Percentiles rank a stretch among this genome's conserved stretches.
These are phyloP conservation scores for Eilema sororculum DNA, from an alignment of 2,888 invertebrate species.

Conservation along the genomic window DNA sequence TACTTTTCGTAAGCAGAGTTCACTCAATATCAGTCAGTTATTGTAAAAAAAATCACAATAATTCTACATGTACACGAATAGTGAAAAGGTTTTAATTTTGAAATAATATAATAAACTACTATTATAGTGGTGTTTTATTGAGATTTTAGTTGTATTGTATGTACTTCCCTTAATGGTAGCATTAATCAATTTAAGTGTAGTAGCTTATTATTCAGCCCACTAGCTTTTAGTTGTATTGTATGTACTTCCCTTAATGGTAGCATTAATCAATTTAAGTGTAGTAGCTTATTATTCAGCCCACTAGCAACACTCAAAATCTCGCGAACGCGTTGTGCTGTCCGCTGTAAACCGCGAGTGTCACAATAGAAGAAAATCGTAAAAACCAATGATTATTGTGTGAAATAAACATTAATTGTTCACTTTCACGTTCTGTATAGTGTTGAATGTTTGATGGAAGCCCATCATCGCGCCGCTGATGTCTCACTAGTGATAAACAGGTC, in stretches of 20 bases:
- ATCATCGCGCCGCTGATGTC: constrained; percentile 55
- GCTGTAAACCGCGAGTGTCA: constrained; percentile 73
- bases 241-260: constrained; percentile 17
- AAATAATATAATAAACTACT: no score
- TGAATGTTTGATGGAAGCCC: constrained; percentile 69
- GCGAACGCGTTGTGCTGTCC: constrained; percentile 61
- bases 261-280: background rate
- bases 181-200: constrained; percentile 6
- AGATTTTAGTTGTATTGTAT: background rate
- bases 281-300: constrained; percentile 19
- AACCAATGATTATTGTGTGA: constrained; percentile 77
- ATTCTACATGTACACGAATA: no score
- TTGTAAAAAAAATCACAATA: no score
- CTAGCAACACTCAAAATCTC: constrained; percentile 52
- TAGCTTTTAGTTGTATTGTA: constrained; percentile 11
- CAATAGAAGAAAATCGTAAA: constrained; percentile 72
- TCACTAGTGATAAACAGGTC: constrained; percentile 71
- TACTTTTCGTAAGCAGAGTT: no score
- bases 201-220: constrained; percentile 17
- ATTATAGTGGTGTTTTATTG: no score
- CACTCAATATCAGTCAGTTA: no score
- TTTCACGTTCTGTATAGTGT: constrained; percentile 69
- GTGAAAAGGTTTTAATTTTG: no score
- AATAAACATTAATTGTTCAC: constrained; percentile 72
- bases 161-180: background rate